Evolutionary conservation across 2,797 vertebrate species (phyloP), one percentile per base, ranked within the genome.

Genomic region (Benthosema pterotum): DNA sequence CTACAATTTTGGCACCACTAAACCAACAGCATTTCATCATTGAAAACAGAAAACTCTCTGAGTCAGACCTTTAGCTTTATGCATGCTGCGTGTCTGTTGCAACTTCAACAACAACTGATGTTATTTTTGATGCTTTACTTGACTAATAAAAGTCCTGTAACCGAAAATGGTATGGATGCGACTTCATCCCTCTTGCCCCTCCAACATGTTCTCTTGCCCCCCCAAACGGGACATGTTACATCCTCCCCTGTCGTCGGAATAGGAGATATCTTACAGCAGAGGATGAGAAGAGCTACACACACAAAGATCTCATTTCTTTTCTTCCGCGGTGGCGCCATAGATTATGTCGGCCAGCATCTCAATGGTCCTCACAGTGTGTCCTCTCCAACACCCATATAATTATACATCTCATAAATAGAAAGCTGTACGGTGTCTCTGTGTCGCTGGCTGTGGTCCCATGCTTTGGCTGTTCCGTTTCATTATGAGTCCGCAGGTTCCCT

Each of bases 321-420:
- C 69, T 60, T 53, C 55, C 12, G 32, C 32, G 64, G 80, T 49
- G 18, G 48, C 65, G 57, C 25, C 69, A 65, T 83, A 67, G 68
- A 78, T 82, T 80, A 86, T 88, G 65, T 86, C 75, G 81, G 83
- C 83, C 79, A 82, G 76, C 14, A 61, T 81, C 62, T 69, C 12
- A 52, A 32, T 65, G 45, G 71, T 67, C 22, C 57, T 80, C 80
- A 82, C 83, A 85, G 79, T 81, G 72, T 38, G 15, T 78, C 74
- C 18, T 64, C 57, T 53, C 47, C 57, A 60, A 69, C 52, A 62
- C 3, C 57, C 62, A 71, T 76, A 61, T 71, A 63, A 80, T 57
- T 77, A 61, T 70, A 76, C 72, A 65, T 80, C 70, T 72, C 17
- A 42, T 70, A 57, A 77, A 84, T 76, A 60, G 80, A 70, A 56